phyloP scores from a whole-genome alignment of 2,888 invertebrate species.

The Endomychus coccineus region DNA sequence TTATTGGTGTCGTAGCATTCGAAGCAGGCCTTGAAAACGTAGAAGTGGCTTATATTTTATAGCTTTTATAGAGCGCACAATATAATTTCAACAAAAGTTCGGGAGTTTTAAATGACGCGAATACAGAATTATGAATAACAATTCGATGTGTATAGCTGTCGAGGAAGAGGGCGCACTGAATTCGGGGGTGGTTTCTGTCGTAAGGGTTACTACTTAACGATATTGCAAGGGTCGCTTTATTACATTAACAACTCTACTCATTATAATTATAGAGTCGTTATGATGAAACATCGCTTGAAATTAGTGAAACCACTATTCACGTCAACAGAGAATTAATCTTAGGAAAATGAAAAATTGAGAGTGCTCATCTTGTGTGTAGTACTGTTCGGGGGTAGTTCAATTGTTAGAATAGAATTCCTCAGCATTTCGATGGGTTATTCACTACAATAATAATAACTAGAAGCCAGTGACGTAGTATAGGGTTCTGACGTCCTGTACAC shows the following conservation, averaged over 20 bases:
- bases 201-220: conserved; percentile 4
- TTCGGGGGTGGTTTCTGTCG: not conserved
- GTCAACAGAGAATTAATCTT: too few species aligned
- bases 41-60: not conserved
- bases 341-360: too few species aligned
- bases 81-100: not conserved
- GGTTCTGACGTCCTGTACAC: too few species aligned
- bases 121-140: conserved; percentile 1
- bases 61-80: not conserved
- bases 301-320: conserved; percentile 1
- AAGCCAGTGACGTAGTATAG: too few species aligned
- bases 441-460: too few species aligned
- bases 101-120: not conserved
- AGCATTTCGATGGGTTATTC: too few species aligned
- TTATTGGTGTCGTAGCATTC: too few species aligned
- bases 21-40: too few species aligned
- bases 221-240: conserved; percentile 6
- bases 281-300: not conserved
- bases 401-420: too few species aligned
- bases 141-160: not conserved
- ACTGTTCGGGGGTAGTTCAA: too few species aligned
- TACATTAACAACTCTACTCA: conserved; percentile 5
- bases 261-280: conserved; percentile 5
- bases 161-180: not conserved
- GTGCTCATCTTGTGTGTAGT: too few species aligned